Percentiles rank a stretch among this genome's conserved stretches.
Conservation (phyloP, 2,888 invertebrate species). For the Strigamia crassipes region DNA sequence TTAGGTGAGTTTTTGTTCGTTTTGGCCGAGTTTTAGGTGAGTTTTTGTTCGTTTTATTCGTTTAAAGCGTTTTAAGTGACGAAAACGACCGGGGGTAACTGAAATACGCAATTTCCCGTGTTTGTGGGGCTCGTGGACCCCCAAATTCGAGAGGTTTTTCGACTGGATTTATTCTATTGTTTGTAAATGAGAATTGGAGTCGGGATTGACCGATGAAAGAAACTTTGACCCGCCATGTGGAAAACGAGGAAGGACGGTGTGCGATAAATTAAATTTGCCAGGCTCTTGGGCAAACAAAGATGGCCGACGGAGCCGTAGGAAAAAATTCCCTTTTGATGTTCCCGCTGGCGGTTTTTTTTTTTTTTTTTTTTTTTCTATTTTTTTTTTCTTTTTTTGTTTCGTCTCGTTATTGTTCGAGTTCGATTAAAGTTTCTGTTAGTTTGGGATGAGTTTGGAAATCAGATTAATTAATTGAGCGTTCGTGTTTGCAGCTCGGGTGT, state of each 20-base stretch:
- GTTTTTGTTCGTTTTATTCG: background rate
- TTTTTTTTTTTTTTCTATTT: background rate
- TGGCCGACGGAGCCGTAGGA: background rate
- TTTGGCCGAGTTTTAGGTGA: background rate
- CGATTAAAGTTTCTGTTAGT: background rate
- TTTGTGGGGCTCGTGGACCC: too few relatives aligned
- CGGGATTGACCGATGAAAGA: background rate
- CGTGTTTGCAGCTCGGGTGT: background rate
- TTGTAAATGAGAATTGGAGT: too few relatives aligned
- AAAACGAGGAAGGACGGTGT: background rate
- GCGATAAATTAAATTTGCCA: constrained; percentile 20
- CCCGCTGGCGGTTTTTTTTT: background rate
- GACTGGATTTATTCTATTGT: too few relatives aligned
- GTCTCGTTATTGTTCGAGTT: background rate
- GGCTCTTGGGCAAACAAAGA: constrained; percentile 2
- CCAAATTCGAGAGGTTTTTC: too few relatives aligned
- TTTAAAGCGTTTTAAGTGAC: background rate
- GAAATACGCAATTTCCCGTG: too few relatives aligned
- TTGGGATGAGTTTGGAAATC: background rate
- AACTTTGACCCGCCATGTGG: background rate
- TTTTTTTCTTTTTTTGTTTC: background rate
- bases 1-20: too few relatives aligned
- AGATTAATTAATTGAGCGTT: background rate
- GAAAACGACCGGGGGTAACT: too few relatives aligned
- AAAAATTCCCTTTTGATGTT: background rate